Conservation (phyloP, 2,113 vertebrate genomes). For the Gymnarchus niloticus region DNA sequence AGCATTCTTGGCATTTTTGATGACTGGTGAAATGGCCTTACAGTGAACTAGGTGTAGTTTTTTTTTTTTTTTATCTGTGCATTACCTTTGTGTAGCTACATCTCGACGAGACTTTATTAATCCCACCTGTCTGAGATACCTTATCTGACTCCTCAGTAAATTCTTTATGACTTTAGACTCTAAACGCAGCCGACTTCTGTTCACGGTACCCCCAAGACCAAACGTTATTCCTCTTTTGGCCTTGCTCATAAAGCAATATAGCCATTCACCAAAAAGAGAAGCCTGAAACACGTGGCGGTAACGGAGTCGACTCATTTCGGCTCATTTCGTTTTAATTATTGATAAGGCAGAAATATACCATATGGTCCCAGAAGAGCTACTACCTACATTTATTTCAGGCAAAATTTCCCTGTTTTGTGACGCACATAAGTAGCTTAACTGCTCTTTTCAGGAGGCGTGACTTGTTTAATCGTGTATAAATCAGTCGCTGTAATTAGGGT, state of each 20-base stretch:
- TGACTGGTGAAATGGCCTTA: not conserved
- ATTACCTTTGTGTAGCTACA: not conserved
- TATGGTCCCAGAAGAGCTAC: conserved; percentile 79
- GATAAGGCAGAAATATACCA: conserved; percentile 86
- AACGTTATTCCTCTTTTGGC: conserved; percentile 73
- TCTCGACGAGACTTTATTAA: not conserved
- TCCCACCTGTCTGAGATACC: not conserved
- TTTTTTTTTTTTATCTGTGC: not conserved
- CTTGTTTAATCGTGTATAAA: conserved; percentile 85
- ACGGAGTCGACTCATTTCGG: conserved; percentile 88
- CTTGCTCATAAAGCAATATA: conserved; percentile 78
- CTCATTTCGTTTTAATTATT: conserved; percentile 95
- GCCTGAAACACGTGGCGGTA: conserved; percentile 77
- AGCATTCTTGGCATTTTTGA: not conserved
- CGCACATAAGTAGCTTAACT: conserved; percentile 88
- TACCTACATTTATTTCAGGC: conserved; percentile 79
- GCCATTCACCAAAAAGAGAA: conserved; percentile 70
- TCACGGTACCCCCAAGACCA: not conserved
- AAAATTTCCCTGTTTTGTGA: conserved; percentile 80
- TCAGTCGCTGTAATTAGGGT: conserved; percentile 76
- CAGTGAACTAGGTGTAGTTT: not conserved
- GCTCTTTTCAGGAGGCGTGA: conserved; percentile 82
- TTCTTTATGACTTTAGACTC: not conserved
- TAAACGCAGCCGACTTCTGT: not conserved
- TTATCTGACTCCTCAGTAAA: not conserved